These are phyloP conservation scores for Chironomus riparius DNA, from an alignment of 2,888 invertebrate genomes.

Conservation along the genomic window DNA sequence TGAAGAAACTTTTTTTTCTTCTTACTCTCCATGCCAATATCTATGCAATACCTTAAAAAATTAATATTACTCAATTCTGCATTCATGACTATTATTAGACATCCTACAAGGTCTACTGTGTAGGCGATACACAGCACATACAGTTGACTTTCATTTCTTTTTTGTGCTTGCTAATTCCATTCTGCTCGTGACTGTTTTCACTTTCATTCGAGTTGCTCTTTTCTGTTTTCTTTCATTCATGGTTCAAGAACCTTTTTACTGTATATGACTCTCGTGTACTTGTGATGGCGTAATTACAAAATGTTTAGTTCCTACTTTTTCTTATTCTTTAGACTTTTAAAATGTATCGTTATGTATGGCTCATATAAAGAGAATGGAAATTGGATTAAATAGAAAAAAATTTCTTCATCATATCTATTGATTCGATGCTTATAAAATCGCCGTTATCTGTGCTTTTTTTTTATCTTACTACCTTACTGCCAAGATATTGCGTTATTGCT, in stretches of 20 bases:
- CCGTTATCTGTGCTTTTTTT: slow-evolving; percentile 6
- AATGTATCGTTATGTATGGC: too few species aligned
- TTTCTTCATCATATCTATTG: not conserved
- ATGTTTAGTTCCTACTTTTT: too few species aligned
- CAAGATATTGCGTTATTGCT: slow-evolving; percentile 3
- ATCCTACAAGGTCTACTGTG: not conserved
- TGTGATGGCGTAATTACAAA: too few species aligned
- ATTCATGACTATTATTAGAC: not conserved
- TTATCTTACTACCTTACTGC: not conserved
- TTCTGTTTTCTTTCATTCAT: not conserved
- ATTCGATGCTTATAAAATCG: not conserved
- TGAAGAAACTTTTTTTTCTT: not conserved
- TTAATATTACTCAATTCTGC: not conserved
- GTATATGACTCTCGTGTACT: too few species aligned
- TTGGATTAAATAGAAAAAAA: slow-evolving; percentile 1
- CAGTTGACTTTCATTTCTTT: slow-evolving; percentile 15
- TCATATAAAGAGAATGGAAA: not conserved
- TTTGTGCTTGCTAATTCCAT: slow-evolving; percentile 17
- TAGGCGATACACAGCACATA: not conserved
- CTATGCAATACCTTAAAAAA: not conserved
- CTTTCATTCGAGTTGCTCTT: slow-evolving; percentile 1
- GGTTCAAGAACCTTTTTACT: slow-evolving; percentile 20
- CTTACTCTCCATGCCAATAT: too few species aligned
- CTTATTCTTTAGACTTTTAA: too few species aligned
- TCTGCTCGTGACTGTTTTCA: slow-evolving; percentile 3